phyloP scores from a whole-genome alignment of 2,797 vertebrate species.

The Urophycis tenuis region DNA sequence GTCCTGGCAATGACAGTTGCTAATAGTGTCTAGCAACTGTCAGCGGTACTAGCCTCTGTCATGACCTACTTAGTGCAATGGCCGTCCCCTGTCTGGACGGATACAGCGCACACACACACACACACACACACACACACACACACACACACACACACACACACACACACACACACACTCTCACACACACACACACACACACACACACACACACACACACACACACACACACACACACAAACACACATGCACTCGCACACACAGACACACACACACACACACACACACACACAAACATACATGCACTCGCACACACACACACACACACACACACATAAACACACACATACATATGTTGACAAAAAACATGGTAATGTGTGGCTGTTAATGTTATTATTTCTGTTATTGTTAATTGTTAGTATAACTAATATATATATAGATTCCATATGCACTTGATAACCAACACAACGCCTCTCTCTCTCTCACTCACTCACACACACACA shows the following conservation, averaged over 20 bases:
- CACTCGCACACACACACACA: too few relatives aligned
- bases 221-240: conserved; percentile 22
- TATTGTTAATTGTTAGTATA: too few relatives aligned
- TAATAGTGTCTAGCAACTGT: conserved; percentile 71
- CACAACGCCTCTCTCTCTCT: not conserved
- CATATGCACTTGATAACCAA: not conserved
- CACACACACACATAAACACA: conserved; percentile 14
- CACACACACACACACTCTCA: not conserved
- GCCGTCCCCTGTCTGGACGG: conserved; percentile 45
- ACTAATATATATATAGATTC: not conserved
- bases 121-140: conserved; percentile 4
- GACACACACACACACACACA: conserved; percentile 19
- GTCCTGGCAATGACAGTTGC: conserved; percentile 63
- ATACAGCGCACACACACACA: conserved; percentile 32
- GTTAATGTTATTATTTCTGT: too few relatives aligned
- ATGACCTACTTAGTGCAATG: conserved; percentile 61
- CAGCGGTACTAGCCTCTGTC: conserved; percentile 67
- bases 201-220: conserved; percentile 22
- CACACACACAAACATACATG: not conserved
- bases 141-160: conserved; percentile 5
- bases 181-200: not conserved
- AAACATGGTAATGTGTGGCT: not conserved
- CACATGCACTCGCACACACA: conserved; percentile 24
- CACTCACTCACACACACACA: not conserved
- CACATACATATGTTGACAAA: conserved; percentile 13